Percentiles rank a stretch among this genome's conserved stretches.
These are phyloP conservation scores for Phyllotis vaccarum DNA, from an alignment of 2,797 vertebrate species.

Conservation along the genomic window DNA sequence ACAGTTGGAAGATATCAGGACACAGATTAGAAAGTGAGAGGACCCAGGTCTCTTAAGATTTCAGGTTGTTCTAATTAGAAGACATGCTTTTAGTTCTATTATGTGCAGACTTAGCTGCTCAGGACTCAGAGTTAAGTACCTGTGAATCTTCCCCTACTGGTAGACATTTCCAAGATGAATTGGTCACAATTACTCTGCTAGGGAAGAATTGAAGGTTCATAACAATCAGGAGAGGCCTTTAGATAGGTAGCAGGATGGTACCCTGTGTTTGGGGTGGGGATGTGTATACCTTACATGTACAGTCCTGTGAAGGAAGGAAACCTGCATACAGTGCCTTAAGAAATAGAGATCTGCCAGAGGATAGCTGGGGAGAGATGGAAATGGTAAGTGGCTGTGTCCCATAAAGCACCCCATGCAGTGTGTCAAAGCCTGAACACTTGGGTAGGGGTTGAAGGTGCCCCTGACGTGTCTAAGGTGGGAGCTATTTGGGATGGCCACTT, in stretches of 20 bases:
- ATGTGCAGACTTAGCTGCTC: background rate
- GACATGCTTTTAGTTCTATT: background rate
- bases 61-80: conserved; percentile 31
- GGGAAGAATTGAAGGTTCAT: background rate
- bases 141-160: background rate
- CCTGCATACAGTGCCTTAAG: background rate
- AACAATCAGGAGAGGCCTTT: background rate
- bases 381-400: background rate
- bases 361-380: background rate
- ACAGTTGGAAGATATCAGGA: background rate
- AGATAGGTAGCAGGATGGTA: background rate
- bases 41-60: background rate
- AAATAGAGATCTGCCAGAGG: background rate
- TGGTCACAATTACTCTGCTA: background rate
- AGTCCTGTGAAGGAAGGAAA: background rate
- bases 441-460: background rate
- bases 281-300: background rate
- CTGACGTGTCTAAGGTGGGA: background rate
- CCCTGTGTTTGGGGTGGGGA: background rate
- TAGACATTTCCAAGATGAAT: background rate
- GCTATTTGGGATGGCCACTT: background rate
- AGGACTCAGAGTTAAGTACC: conserved; percentile 10
- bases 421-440: background rate
- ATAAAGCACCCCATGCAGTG: background rate
- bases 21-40: background rate